Percentiles rank a stretch among this genome's conserved stretches.
These are phyloP conservation scores for Andricus quercusramuli DNA, from an alignment of 2,888 invertebrate species.

Conservation along the genomic window DNA sequence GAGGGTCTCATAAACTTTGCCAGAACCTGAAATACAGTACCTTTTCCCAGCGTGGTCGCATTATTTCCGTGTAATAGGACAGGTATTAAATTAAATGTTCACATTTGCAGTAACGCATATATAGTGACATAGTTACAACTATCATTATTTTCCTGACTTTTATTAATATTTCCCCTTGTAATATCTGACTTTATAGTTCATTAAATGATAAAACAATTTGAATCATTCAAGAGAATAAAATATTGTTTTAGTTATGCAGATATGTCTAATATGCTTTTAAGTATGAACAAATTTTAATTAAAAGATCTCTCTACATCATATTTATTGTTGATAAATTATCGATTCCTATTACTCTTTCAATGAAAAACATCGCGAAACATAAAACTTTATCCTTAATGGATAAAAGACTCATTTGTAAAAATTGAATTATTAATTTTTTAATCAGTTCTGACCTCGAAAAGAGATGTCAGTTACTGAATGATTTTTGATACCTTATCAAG, in stretches of 20 bases:
- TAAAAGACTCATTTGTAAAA: slow-evolving; percentile 35
- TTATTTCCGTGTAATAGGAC: slow-evolving; percentile 11
- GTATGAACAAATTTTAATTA: too few relatives aligned
- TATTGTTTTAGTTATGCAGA: too few relatives aligned
- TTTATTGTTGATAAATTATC: slow-evolving; percentile 7
- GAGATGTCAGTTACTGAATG: slow-evolving; percentile 11
- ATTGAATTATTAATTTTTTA: slow-evolving; percentile 37
- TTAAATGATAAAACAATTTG: too few relatives aligned
- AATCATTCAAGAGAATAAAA: too few relatives aligned
- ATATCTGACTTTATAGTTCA: background rate
- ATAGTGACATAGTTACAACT: background rate
- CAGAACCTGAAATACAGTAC: background rate
- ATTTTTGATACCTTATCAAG: slow-evolving; percentile 28
- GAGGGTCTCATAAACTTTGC: slow-evolving; percentile 24
- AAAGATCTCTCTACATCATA: background rate
- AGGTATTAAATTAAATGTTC: slow-evolving; percentile 8
- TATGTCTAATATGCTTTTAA: too few relatives aligned
- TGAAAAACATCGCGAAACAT: slow-evolving; percentile 14
- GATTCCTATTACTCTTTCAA: slow-evolving; percentile 20
- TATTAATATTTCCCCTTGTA: background rate
- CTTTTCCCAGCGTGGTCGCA: background rate
- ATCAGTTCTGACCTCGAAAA: slow-evolving; percentile 25
- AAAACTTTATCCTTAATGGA: slow-evolving; percentile 19
- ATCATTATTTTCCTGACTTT: background rate
- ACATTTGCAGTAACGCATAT: slow-evolving; percentile 2